Conservation (phyloP, 2,113 vertebrate genomes). For the Protobothrops flavoviridis region DNA sequence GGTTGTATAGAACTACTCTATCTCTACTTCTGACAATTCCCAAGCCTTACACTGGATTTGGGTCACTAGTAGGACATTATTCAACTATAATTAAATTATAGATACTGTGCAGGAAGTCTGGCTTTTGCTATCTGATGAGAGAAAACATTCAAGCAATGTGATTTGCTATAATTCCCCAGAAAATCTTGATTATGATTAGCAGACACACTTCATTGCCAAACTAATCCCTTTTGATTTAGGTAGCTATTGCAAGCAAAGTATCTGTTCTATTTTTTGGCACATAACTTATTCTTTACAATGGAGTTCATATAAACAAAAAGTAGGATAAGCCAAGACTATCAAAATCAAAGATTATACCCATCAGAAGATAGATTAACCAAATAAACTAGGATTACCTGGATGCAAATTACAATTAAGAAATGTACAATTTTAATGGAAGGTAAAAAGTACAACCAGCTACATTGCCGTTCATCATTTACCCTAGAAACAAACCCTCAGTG, state of each 20-base stretch:
- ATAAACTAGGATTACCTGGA: background rate
- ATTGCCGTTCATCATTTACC: background rate
- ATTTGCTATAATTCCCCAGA: conserved; percentile 4
- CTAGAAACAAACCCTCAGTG: background rate
- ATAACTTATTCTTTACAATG: background rate
- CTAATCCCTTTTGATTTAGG: background rate
- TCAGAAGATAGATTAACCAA: background rate
- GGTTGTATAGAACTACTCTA: background rate
- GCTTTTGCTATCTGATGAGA: conserved; percentile 20
- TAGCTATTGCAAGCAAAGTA: background rate
- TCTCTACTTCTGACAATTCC: background rate
- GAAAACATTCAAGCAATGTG: conserved; percentile 29
- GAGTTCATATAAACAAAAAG: background rate
- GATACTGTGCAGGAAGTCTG: background rate
- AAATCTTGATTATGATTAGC: conserved; percentile 44
- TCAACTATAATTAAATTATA: conserved; percentile 32
- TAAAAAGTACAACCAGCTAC: background rate
- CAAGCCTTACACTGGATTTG: conserved; percentile 15
- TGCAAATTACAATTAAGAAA: background rate
- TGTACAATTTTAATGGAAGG: background rate
- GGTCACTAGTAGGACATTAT: conserved; percentile 12
- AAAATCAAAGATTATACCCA: background rate
- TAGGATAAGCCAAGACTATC: background rate
- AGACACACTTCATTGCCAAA: conserved; percentile 1
- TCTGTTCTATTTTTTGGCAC: background rate